Conservation (phyloP, 2,113 vertebrate species). For the Sisor rabdophorus region DNA sequence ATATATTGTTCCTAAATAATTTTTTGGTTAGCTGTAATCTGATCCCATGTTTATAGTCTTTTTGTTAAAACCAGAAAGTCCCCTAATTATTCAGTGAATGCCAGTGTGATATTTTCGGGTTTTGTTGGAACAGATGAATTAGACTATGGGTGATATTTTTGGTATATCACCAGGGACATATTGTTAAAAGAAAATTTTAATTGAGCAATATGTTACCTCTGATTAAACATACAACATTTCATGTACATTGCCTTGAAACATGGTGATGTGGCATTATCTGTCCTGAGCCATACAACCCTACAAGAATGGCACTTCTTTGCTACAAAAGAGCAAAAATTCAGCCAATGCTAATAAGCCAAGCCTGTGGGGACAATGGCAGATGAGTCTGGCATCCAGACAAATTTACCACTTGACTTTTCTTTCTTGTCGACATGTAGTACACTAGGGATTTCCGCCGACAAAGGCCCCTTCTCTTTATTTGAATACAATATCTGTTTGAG, state of each 20-base stretch:
- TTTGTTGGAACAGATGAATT: slow-evolving; percentile 8
- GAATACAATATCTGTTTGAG: slow-evolving; percentile 77
- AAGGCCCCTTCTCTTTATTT: slow-evolving; percentile 74
- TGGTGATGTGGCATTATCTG: slow-evolving; percentile 34
- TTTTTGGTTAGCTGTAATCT: not conserved
- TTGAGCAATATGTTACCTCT: slow-evolving; percentile 37
- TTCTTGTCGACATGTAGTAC: slow-evolving; percentile 69
- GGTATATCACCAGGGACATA: slow-evolving; percentile 38
- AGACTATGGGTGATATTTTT: slow-evolving; percentile 42
- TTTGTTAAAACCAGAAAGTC: slow-evolving; percentile 7
- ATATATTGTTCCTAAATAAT: not conserved
- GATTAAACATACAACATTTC: slow-evolving; percentile 22
- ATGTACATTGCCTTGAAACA: slow-evolving; percentile 14
- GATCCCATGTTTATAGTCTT: not conserved
- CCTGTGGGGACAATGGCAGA: slow-evolving; percentile 74
- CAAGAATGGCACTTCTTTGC: slow-evolving; percentile 63
- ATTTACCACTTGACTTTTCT: slow-evolving; percentile 78
- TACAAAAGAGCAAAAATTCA: slow-evolving; percentile 77
- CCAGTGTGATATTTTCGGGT: slow-evolving; percentile 28
- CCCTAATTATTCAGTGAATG: slow-evolving; percentile 21
- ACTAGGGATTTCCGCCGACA: slow-evolving; percentile 77
- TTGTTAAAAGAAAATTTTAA: slow-evolving; percentile 36
- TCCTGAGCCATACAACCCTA: slow-evolving; percentile 35
- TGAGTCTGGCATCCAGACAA: slow-evolving; percentile 75
- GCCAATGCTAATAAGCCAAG: slow-evolving; percentile 78